Conservation (phyloP, 2,113 vertebrate species). For the Sceloporus tristichus region DNA sequence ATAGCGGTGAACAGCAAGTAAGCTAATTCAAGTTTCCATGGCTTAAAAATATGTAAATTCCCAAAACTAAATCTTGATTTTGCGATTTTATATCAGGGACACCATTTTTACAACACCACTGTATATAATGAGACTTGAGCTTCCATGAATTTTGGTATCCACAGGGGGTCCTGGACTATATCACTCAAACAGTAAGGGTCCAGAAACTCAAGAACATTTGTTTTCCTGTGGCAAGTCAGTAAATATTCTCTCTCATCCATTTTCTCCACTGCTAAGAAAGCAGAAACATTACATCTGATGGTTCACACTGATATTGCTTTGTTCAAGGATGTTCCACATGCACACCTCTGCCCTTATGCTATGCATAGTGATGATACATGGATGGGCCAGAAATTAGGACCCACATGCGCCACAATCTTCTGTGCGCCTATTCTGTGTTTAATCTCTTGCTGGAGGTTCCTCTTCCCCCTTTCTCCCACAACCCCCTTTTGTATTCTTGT, state of each 20-base stretch:
- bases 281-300: neutral
- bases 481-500: constrained; percentile 63
- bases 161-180: neutral
- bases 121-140: no score
- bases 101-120: no score
- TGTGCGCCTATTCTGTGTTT: constrained; percentile 54
- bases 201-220: neutral
- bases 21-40: no score
- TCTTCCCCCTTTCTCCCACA: constrained; percentile 35
- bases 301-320: neutral
- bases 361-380: neutral
- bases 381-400: constrained; percentile 2
- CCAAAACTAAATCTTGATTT: no score
- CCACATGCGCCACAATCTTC: constrained; percentile 16
- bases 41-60: no score
- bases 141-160: no score
- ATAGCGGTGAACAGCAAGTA: no score
- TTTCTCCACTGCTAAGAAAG: neutral
- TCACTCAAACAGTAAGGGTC: neutral
- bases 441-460: constrained; percentile 57
- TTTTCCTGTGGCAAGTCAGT: neutral
- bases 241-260: neutral
- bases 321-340: constrained; percentile 31
- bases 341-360: constrained; percentile 29
- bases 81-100: no score